Base-by-base conservation (phyloP, 1,140 invertebrate genomes). In the Scaptomyza hsui region DNA sequence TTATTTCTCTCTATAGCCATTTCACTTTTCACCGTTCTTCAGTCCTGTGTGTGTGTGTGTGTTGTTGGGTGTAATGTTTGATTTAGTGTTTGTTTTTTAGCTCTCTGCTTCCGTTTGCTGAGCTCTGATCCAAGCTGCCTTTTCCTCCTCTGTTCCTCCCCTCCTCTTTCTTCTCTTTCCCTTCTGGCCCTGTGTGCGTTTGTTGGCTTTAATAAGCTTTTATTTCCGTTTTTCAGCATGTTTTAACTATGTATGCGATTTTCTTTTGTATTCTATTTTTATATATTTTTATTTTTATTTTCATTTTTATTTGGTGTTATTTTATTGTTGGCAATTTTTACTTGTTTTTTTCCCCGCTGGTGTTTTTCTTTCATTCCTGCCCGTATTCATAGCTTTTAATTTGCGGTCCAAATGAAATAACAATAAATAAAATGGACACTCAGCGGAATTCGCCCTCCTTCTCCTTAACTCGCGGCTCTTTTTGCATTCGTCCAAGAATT, bases 331-430 rank as follows among this genome's bases (percentile, higher is more conserved):
- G 71, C 37, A 18, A 68, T 70, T 74, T 64, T 47, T 44, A 35
- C 39, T 62, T 63, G 37, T 62, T 53, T 79, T 80, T 51, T 67
- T 61, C 76, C 51, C 70, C 44, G 21, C 29, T n/a, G 32, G 42
- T 35, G 49, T 73, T 63, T 35, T 48, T 64, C 21, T 48, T 67
- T 47, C 67, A 41, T 18, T 73, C 73, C 65, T 61, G 70, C 78
- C 75, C 76, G 88, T 86, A 88, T 86, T 86, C 81, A 86, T 86
- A 88, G 82, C 81, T 86, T 86, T 86, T 86, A 86, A 86, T 88
- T 86, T 86, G 81, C 78, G 81, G 81, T 82, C 81, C 71, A 88
- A 86, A 86, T 86, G 82, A 86, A 86, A 86, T 86, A 86, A 86
- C 77, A 86, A 86, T 86, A 85, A 86, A 85, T 85, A 85, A 86